Conservation (phyloP, 2,888 invertebrate genomes). For the Hypolimnas misippus region DNA sequence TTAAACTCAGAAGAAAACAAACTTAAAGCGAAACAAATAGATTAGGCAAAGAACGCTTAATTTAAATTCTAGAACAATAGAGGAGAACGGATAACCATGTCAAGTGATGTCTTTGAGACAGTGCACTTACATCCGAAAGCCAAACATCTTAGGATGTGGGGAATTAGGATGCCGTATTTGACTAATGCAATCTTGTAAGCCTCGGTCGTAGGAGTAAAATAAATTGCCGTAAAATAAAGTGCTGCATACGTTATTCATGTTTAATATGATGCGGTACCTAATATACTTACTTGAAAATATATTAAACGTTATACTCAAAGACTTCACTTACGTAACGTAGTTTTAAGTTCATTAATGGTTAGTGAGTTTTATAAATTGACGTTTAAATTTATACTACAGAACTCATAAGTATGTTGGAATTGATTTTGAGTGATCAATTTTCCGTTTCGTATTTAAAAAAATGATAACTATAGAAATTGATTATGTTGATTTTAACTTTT, state of each 20-base stretch:
- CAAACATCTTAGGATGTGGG: slow-evolving; percentile 32
- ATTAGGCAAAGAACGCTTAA: slow-evolving; percentile 8
- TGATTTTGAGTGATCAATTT: no score
- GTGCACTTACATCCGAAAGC: slow-evolving; percentile 29
- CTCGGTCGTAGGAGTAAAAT: slow-evolving; percentile 29
- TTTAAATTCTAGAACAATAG: slow-evolving; percentile 30
- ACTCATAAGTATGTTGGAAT: no score
- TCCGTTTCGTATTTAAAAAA: no score
- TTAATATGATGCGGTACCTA: background rate
- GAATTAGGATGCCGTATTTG: slow-evolving; percentile 42
- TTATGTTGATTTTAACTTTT: no score
- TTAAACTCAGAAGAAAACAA: background rate
- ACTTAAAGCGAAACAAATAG: background rate
- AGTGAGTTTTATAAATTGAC: no score
- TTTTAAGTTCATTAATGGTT: no score
- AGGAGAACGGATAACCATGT: slow-evolving; percentile 29
- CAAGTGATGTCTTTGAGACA: slow-evolving; percentile 27
- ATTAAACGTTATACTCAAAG: no score
- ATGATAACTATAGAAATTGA: no score
- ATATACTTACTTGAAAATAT: no score
- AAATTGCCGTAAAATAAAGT: slow-evolving; percentile 33
- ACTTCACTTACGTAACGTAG: no score
- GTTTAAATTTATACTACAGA: slow-evolving; percentile 10
- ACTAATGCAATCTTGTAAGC: slow-evolving; percentile 42
- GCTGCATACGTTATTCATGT: slow-evolving; percentile 14